These are phyloP conservation scores for Amazonetta brasiliensis DNA, from an alignment of 2,797 vertebrate species.

Conservation along the genomic window DNA sequence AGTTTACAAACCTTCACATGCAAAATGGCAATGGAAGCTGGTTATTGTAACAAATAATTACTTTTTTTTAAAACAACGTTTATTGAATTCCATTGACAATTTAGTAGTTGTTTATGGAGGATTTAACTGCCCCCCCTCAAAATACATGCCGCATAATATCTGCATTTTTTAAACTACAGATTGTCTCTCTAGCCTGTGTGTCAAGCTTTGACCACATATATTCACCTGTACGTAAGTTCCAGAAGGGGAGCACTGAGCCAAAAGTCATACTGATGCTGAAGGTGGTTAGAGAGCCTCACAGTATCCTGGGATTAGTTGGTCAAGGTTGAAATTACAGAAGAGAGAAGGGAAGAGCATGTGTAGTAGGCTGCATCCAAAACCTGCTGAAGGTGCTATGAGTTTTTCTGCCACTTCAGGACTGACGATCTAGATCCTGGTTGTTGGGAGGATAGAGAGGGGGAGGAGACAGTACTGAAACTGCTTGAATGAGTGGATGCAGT, in stretches of 20 bases:
- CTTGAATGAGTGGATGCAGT: neutral
- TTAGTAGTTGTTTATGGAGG: conserved; percentile 75
- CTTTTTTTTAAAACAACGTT: conserved; percentile 75
- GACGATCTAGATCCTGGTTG: neutral
- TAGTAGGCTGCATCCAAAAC: neutral
- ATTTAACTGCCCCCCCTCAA: conserved; percentile 34
- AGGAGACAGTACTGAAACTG: neutral
- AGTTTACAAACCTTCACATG: conserved; percentile 83
- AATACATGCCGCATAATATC: conserved; percentile 7
- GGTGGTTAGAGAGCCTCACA: neutral
- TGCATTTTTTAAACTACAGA: conserved; percentile 24
- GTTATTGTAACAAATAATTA: conserved; percentile 85
- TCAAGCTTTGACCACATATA: neutral
- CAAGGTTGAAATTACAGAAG: neutral
- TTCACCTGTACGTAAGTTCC: conserved; percentile 18
- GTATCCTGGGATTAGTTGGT: neutral
- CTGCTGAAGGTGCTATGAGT: neutral
- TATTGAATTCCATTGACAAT: conserved; percentile 80
- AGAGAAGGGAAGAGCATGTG: neutral
- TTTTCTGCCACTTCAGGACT: neutral
- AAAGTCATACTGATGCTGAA: neutral
- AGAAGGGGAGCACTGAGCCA: neutral
- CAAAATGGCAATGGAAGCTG: conserved; percentile 75
- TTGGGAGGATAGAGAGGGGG: neutral
- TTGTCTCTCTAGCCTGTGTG: conserved; percentile 5